Evolutionary conservation across 2,888 invertebrate species (phyloP), one percentile per base, ranked within the genome.

Genomic region (Orthonychiurus folsomi): DNA sequence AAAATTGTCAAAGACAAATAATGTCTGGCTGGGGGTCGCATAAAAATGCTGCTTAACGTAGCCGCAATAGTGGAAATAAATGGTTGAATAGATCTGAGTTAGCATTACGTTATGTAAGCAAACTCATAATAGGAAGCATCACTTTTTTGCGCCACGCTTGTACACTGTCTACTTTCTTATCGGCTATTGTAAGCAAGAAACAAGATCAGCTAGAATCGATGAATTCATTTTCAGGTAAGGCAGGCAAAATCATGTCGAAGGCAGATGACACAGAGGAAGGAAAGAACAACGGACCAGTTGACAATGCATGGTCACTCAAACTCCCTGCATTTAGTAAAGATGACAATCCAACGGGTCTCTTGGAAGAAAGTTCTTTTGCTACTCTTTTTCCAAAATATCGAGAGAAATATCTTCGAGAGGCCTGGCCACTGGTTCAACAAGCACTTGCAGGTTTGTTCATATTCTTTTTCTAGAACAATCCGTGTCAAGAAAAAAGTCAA

Each of bases 311-410:
- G 92, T 79, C 83, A 2, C 78, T 92, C 79, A 87, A 90, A 82
- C 85, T 93, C 67, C 92, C 93, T 0, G 82, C 86, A 73, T 97
- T 97, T 75, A 88, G 85, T 63, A 85, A 86, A 28, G 87, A 89
- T 74, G 88, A 97, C 76, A 96, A 94, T 79, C 91, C 89, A 62
- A 83, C 88, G 80, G 88, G 92, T 52, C 79, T 99, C 56, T 75
- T 92, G 9, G 90, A 91, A 76, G 95, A 97, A 80, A 95, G 94
- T 76, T 89, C 92, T 3, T 99, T 99, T 79, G 94, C 95, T 0
- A 93, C 93, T 1, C 79, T 97, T 20, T 99, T 99, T 78, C 99
- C 99, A 0, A 93, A 93, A 77, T 99, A 99, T 76, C 83, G 97
- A 63, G 99, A 99, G 78, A 88, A 91, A 74, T 99, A 99, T 78